A percentile compares a stretch with the other conserved stretches of the same genome.
These are phyloP conservation scores for Hyles vespertilio DNA, from an alignment of 1,140 invertebrate species.

Conservation along the genomic window DNA sequence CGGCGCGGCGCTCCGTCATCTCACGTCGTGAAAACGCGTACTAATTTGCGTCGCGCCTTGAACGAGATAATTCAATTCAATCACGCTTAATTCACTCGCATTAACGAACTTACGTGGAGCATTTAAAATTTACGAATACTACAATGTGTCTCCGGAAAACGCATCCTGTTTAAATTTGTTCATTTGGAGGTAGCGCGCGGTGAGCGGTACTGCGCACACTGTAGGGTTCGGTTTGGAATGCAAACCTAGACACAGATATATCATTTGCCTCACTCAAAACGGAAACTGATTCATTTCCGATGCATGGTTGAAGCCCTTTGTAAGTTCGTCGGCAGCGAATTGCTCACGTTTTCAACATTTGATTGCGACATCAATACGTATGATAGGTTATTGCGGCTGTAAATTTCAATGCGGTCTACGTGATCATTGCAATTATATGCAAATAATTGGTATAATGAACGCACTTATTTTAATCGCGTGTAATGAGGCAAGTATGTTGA, in stretches of 20 bases:
- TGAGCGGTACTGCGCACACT: conserved; percentile 32
- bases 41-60: conserved; percentile 12
- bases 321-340: conserved; percentile 67
- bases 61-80: conserved; percentile 1
- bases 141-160: conserved; percentile 42
- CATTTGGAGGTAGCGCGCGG: conserved; percentile 15
- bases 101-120: conserved; percentile 47
- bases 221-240: conserved; percentile 47
- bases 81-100: conserved; percentile 35
- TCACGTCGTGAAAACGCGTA: conserved; percentile 2
- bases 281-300: conserved; percentile 75
- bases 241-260: conserved; percentile 46
- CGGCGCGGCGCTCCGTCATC: conserved; percentile 3
- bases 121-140: conserved; percentile 56
- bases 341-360: conserved; percentile 71
- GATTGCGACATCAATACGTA: conserved; percentile 68
- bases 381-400: conserved; percentile 43
- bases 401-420: conserved; percentile 8
- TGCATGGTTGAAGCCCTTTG: conserved; percentile 72
- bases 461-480: too few relatives aligned
- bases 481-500: too few relatives aligned
- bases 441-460: too few relatives aligned
- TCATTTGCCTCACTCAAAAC: conserved; percentile 61
- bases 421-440: too few relatives aligned
- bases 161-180: conserved; percentile 36